A percentile compares a stretch with the other conserved stretches of the same genome.
phyloP scores from a whole-genome alignment of 2,888 invertebrate species.

The Apoda limacodes region DNA sequence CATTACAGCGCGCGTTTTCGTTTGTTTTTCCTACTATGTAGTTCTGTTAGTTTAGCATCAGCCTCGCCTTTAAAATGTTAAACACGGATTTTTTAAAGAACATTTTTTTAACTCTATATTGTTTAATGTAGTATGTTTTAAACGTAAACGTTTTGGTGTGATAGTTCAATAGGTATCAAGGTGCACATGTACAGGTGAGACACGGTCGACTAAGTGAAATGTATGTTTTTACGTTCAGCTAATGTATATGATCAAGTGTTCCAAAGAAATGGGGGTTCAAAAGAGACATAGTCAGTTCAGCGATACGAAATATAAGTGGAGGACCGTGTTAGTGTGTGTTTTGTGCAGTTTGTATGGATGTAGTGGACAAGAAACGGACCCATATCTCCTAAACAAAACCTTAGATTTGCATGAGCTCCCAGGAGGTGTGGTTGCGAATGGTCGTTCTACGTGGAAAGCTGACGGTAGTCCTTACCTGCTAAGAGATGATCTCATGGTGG shows the following conservation, averaged over 20 bases:
- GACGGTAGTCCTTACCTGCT: conserved; percentile 81
- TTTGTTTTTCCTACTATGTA: conserved; percentile 44
- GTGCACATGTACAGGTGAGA: conserved; percentile 38
- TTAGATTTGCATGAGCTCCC: conserved; percentile 68
- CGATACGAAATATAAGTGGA: conserved; percentile 67
- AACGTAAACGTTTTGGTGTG: conserved; percentile 30
- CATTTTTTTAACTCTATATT: conserved; percentile 26
- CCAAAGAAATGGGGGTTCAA: conserved; percentile 56
- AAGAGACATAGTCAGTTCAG: conserved; percentile 65
- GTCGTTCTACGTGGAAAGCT: conserved; percentile 65
- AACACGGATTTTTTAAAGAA: too few species aligned
- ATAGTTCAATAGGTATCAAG: conserved; percentile 40
- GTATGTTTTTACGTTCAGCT: conserved; percentile 46
- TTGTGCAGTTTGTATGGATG: conserved; percentile 36
- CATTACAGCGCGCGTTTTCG: conserved; percentile 47
- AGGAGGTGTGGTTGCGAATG: conserved; percentile 73
- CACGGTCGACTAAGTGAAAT: conserved; percentile 48
- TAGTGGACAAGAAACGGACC: conserved; percentile 52
- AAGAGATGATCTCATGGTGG: conserved; percentile 83
- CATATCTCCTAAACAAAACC: conserved; percentile 54
- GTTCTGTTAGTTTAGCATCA: too few species aligned
- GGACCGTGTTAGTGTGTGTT: conserved; percentile 46
- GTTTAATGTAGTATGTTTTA: conserved; percentile 16
- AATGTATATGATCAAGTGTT: conserved; percentile 48
- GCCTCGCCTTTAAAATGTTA: too few species aligned